A percentile compares a stretch with the other conserved stretches of the same genome.
phyloP scores from a whole-genome alignment of 2,797 vertebrate species.

The Diplodus sargus region DNA sequence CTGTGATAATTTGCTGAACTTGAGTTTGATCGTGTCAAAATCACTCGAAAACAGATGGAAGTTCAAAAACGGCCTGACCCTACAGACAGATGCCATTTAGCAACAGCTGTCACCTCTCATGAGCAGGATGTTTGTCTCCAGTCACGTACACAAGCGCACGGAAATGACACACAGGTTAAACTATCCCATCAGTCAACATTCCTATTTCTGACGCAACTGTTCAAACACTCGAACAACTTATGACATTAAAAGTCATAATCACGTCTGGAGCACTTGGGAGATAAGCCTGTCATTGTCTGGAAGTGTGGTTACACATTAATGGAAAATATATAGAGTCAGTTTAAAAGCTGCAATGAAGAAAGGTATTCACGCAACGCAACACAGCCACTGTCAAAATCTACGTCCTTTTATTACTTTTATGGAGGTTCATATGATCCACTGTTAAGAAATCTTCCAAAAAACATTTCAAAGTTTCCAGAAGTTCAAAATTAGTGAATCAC shows the following conservation, averaged over 20 bases:
- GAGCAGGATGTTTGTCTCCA: constrained; percentile 7
- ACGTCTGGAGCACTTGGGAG: constrained; percentile 38
- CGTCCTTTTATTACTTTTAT: neutral
- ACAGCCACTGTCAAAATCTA: neutral
- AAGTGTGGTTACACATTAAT: constrained; percentile 39
- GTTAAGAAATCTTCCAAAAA: neutral
- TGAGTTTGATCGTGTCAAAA: neutral
- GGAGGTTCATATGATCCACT: neutral
- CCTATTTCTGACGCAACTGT: constrained; percentile 61
- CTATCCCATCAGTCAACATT: constrained; percentile 76
- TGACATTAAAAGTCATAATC: constrained; percentile 50
- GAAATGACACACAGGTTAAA: constrained; percentile 56
- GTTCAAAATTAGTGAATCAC: neutral
- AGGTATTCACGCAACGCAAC: neutral
- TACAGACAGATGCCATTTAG: neutral
- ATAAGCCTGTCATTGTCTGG: constrained; percentile 19
- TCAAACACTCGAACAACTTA: constrained; percentile 60
- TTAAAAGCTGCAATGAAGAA: neutral
- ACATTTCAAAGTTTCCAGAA: neutral
- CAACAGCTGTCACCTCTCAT: constrained; percentile 25
- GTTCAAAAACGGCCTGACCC: constrained; percentile 1
- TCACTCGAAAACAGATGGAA: neutral
- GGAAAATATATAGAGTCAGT: neutral
- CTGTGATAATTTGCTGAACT: constrained; percentile 33
- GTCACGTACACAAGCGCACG: constrained; percentile 34